Conservation (phyloP, 1,140 invertebrate species). For the Pollicipes pollicipes region DNA sequence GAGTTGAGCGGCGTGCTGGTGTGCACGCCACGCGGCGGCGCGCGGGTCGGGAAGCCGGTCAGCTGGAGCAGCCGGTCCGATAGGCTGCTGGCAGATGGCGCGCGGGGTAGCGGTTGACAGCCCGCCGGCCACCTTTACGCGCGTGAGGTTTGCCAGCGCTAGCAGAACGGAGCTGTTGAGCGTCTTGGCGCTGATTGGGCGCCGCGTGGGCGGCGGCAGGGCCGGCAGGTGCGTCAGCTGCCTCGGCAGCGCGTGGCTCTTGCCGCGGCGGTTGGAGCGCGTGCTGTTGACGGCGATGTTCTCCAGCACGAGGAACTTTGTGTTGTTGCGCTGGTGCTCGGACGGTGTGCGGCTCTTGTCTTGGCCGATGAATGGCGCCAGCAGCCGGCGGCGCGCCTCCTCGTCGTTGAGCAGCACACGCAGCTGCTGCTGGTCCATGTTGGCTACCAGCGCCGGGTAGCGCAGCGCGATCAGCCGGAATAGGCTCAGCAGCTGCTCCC, state of each 20-base stretch:
- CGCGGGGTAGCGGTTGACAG: too few species aligned
- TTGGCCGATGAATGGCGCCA: background rate
- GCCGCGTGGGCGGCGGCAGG: too few species aligned
- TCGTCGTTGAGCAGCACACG: background rate
- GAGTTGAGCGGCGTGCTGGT: background rate
- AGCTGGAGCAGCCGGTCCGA: background rate
- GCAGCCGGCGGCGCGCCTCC: background rate
- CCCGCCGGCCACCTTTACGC: background rate
- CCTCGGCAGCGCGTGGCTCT: background rate
- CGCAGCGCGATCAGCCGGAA: slow-evolving; percentile 7
- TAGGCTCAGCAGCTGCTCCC: slow-evolving; percentile 10
- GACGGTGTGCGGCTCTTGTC: background rate
- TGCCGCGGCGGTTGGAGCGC: background rate
- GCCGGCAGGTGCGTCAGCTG: background rate
- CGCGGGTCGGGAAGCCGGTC: background rate
- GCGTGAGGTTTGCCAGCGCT: background rate
- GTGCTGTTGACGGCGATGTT: background rate
- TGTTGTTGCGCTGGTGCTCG: background rate
- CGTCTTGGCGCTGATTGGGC: too few species aligned
- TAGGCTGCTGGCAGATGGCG: background rate
- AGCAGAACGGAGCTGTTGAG: background rate
- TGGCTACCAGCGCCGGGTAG: background rate
- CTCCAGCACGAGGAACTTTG: background rate
- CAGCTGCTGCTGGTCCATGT: background rate
- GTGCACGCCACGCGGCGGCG: background rate